A percentile compares a stretch with the other conserved stretches of the same genome.
Evolutionary conservation across 2,888 invertebrate genomes (phyloP).

Genomic region (Torymus aiolomorphi): DNA sequence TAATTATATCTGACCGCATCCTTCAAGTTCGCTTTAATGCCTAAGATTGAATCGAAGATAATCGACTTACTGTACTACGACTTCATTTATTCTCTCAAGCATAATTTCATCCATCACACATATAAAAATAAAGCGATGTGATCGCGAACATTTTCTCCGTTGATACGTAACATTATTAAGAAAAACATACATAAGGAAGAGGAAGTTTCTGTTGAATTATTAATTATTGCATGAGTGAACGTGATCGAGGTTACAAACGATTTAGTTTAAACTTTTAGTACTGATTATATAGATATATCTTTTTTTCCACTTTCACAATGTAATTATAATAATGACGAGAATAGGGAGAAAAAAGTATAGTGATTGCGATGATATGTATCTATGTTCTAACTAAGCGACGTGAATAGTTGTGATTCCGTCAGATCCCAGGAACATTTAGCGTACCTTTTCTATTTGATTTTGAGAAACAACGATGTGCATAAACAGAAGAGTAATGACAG

Average conservation of each 20-base stretch:
- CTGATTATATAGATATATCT: slow-evolving; percentile 52
- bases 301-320: slow-evolving; percentile 46
- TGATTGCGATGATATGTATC: slow-evolving; percentile 54
- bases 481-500: slow-evolving; percentile 32
- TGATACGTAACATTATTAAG: slow-evolving; percentile 48
- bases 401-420: slow-evolving; percentile 62
- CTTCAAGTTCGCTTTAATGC: neutral
- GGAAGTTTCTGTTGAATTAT: slow-evolving; percentile 25
- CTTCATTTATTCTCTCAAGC: slow-evolving; percentile 38
- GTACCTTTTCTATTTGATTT: slow-evolving; percentile 62
- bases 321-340: slow-evolving; percentile 34
- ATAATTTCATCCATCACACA: slow-evolving; percentile 49
- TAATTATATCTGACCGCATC: no score
- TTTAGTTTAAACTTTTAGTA: slow-evolving; percentile 51
- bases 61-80: slow-evolving; percentile 33
- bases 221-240: slow-evolving; percentile 34
- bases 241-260: slow-evolving; percentile 29
- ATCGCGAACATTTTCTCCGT: slow-evolving; percentile 38
- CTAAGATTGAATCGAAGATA: slow-evolving; percentile 24
- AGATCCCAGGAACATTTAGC: slow-evolving; percentile 60
- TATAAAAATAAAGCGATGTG: slow-evolving; percentile 29
- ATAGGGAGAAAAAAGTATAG: slow-evolving; percentile 20
- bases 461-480: slow-evolving; percentile 55
- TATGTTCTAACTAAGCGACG: slow-evolving; percentile 61
- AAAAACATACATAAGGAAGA: slow-evolving; percentile 5